phyloP scores from a whole-genome alignment of 2,113 vertebrate species.

The Hippocampus barbouri region DNA sequence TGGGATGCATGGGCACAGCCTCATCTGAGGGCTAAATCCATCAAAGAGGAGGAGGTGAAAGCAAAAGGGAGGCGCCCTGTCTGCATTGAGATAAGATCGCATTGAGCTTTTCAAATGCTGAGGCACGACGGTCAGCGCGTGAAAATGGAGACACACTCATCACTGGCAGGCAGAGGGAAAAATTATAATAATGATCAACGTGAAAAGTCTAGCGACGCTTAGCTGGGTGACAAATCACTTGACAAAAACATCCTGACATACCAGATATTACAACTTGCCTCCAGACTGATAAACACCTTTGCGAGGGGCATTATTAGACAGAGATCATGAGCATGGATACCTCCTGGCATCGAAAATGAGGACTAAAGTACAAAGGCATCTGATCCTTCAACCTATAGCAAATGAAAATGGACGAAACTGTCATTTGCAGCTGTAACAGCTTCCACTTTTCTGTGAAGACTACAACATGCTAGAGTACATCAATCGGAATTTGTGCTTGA shows the following conservation, averaged over 20 bases:
- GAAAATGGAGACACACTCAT: constrained; percentile 30
- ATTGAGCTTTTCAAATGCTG: constrained; percentile 28
- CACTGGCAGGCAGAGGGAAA: constrained; percentile 15
- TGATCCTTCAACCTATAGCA: not conserved
- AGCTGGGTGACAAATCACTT: not conserved
- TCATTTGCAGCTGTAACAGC: not conserved
- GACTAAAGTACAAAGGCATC: not conserved
- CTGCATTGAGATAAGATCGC: constrained; percentile 62
- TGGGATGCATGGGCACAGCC: constrained; percentile 60
- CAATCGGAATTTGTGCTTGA: not conserved
- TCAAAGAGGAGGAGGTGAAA: constrained; percentile 44
- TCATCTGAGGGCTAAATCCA: constrained; percentile 56
- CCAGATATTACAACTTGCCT: constrained; percentile 35
- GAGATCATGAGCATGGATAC: constrained; percentile 45
- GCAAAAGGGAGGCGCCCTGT: constrained; percentile 45
- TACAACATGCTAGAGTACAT: not conserved
- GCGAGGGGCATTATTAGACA: constrained; percentile 54
- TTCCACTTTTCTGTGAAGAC: not conserved
- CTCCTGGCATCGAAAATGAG: constrained; percentile 31
- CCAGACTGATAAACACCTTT: constrained; percentile 46
- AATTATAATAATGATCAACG: constrained; percentile 8
- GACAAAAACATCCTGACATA: not conserved
- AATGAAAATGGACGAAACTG: not conserved
- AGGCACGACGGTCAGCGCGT: constrained; percentile 12
- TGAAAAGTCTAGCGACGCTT: not conserved